Percentiles rank a stretch among this genome's conserved stretches.
These are phyloP conservation scores for Hirundo rustica DNA, from an alignment of 2,797 vertebrate species.

Conservation along the genomic window DNA sequence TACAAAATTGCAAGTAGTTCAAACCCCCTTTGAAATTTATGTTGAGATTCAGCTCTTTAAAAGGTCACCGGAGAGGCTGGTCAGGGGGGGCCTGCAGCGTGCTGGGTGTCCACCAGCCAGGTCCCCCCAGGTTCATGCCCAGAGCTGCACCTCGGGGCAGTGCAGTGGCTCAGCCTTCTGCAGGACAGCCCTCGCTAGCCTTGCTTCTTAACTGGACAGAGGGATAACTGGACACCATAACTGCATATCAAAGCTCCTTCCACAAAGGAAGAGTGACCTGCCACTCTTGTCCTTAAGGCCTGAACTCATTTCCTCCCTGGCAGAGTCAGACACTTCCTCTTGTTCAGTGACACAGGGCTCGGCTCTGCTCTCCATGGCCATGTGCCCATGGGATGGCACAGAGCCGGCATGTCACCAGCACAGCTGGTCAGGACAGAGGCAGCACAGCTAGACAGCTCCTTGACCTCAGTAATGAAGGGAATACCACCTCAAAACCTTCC, in stretches of 20 bases:
- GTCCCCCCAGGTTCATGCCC: background rate
- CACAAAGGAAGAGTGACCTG: background rate
- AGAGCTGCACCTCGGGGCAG: fast-evolving
- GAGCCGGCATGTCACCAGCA: background rate
- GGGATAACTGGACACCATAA: background rate
- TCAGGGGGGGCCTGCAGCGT: background rate
- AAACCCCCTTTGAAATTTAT: background rate
- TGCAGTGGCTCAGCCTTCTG: fast-evolving
- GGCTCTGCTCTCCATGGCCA: fast-evolving
- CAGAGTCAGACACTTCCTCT: background rate
- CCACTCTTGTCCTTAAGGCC: background rate
- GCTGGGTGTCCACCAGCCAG: background rate
- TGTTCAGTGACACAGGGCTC: fast-evolving
- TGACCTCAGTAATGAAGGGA: background rate
- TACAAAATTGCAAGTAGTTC: background rate
- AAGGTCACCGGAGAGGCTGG: background rate
- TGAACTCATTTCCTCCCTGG: background rate
- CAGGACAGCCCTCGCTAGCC: background rate
- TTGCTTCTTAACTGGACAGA: background rate
- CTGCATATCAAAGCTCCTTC: background rate
- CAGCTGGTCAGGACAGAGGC: background rate
- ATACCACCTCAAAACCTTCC: background rate
- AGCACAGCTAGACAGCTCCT: background rate
- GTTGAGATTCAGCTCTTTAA: background rate
- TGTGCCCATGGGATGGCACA: fast-evolving